Base-by-base conservation (phyloP, 2,113 vertebrate genomes). In the Neotragus pygmaeus region DNA sequence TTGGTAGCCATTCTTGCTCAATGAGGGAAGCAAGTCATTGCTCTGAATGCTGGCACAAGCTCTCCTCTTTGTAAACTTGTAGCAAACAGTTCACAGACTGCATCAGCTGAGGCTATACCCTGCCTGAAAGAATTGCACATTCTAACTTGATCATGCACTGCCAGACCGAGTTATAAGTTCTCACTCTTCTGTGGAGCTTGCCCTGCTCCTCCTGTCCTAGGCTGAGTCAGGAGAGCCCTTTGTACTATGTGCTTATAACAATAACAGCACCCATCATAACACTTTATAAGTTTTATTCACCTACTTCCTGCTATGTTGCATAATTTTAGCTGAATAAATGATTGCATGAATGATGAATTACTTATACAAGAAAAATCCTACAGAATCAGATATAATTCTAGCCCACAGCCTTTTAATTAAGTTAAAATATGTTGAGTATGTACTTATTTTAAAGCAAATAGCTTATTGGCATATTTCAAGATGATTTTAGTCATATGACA, bases 401-500 rank as follows among this genome's bases (percentile, higher is more conserved):
- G 55, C 27, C 27, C 70, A 82, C 19, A 81, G 57, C 8, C 2
- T 97, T 96, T 89, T 86, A 95, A 77, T 94, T 92, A 94, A 85
- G 78, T 91, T 95, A 88, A 93, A 96, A 86, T 82, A 95, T 27
- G 43, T 90, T 92, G 85, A 94, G 27, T 70, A 88, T 81, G 75
- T 73, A 30, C 51, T 88, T 64, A 96, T 92, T 97, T 96, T 88
- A 92, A 97, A 94, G 25, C 23, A 96, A 95, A 87, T 43, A 55
- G 2, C 80, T 78, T 82, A 83, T 27, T 96, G 85, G 60, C 15
- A 93, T 82, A 92, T 85, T 96, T 93, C 55, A 95, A 94, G 33
- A 93, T 97, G 53, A 88, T 77, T 94, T 95, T 88, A 96, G 81
- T 97, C 94, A 95, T 85, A 93, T 43, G 70, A 78, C 90, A 96